Evolutionary conservation across 2,888 invertebrate genomes (phyloP), one percentile per base, ranked within the genome.

Genomic region (Hypercompe scribonia): DNA sequence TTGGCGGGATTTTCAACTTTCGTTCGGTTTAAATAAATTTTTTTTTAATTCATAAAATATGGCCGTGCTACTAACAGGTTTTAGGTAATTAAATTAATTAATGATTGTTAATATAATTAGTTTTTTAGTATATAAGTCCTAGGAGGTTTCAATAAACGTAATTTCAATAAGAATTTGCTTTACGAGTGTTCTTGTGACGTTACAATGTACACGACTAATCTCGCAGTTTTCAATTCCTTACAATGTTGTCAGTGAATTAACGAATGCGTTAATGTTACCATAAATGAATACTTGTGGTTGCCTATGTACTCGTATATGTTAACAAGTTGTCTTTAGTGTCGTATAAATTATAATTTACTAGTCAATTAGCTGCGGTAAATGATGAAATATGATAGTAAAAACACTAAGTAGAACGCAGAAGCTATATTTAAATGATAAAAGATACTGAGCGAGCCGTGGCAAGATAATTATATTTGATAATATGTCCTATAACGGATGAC

Each of bases 1-100:
- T 84, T 74, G 70, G 68, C 70, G 34, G 68, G 68, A 54, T 70
- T 71, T 71, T 58, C 31, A 24, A 18, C 36, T 50, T 36, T 28
- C 65, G 39, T 39, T 42, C 21, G 68, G 1, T 3, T n/a, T 65
- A 3, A 65, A 65, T n/a, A 31, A 10, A 8, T 18, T 68, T 58
- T 28, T 68, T 68, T 28, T 58, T 5, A 33, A 21, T 13, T n/a
- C 3, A n/a, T 24, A 13, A 0, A 31, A 8, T 2, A 61, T 61
- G 18, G 61, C 15, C 1, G 31, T 18, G 61, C 31, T 31, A 31
- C n/a, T n/a, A n/a, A n/a, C n/a, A n/a, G n/a, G n/a, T n/a, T n/a
- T n/a, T n/a, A n/a, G n/a, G n/a, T n/a, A n/a, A n/a, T n/a, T n/a
- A n/a, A n/a, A n/a, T n/a, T n/a, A 39, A 10, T 39, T 39, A 39